Percentiles rank a stretch among this genome's conserved stretches.
Evolutionary conservation across 2,888 invertebrate species (phyloP).

Genomic region (Pyrrhosoma nymphula): DNA sequence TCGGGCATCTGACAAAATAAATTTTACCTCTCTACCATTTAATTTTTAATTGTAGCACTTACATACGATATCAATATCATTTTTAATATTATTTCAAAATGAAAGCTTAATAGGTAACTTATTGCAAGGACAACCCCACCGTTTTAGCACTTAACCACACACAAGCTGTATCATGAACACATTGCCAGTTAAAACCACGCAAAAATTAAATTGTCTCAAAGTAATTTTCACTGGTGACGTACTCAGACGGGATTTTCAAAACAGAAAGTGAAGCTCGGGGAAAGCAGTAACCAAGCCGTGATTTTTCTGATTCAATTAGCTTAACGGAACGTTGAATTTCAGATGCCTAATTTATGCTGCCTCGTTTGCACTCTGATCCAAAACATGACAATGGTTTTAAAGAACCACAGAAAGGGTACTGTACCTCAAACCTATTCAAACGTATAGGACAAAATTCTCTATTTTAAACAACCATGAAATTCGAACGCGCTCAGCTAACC

Average conservation of each 20-base stretch:
- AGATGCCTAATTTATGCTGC: not conserved
- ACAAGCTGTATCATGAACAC: too few relatives aligned
- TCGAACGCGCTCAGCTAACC: not conserved
- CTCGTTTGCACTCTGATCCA: not conserved
- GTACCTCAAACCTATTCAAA: not conserved
- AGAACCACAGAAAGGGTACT: not conserved
- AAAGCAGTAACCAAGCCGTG: not conserved
- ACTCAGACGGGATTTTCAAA: not conserved
- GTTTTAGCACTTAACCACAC: too few relatives aligned
- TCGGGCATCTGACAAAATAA: too few relatives aligned
- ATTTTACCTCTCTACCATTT: too few relatives aligned
- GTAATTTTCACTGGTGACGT: too few relatives aligned
- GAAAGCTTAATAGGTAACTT: too few relatives aligned
- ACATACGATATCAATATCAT: too few relatives aligned
- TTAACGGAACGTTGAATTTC: not conserved
- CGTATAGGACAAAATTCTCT: not conserved
- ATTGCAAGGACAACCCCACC: too few relatives aligned
- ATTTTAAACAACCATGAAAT: not conserved
- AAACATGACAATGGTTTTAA: slow-evolving; percentile 11
- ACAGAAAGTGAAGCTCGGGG: not conserved
- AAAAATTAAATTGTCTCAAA: too few relatives aligned
- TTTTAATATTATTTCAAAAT: too few relatives aligned
- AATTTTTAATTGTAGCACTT: too few relatives aligned
- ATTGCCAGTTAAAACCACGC: too few relatives aligned
- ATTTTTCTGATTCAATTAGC: not conserved